phyloP scores from a whole-genome alignment of 2,888 invertebrate species.

The Oxystoma pomonae region DNA sequence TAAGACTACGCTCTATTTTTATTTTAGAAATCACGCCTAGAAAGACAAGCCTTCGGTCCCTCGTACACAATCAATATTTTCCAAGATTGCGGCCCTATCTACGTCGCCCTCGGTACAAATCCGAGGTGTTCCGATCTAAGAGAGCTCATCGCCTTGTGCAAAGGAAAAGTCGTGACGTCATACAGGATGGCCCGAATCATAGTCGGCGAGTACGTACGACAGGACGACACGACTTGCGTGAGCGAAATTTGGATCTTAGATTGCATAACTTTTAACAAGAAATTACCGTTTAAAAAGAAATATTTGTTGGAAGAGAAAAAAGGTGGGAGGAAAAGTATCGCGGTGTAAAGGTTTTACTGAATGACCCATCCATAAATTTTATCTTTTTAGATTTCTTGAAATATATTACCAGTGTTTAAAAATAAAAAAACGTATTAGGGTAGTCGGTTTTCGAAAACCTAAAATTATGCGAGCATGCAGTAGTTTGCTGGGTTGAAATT shows the following conservation, averaged over 20 bases:
- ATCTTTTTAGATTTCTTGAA: no score
- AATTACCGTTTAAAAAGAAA: conserved; percentile 33
- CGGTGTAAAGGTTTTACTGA: not conserved
- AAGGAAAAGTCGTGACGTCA: conserved; percentile 52
- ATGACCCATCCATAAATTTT: not conserved
- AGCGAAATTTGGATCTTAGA: conserved; percentile 61
- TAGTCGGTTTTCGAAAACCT: no score
- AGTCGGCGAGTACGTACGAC: conserved; percentile 47
- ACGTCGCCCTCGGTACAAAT: conserved; percentile 50
- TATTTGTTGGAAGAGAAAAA: conserved; percentile 8
- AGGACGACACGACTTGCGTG: conserved; percentile 46
- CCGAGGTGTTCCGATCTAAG: conserved; percentile 53
- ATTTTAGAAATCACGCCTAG: conserved; percentile 56
- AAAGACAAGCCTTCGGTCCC: conserved; percentile 59
- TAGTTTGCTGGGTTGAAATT: no score
- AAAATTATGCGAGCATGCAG: no score
- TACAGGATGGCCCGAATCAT: conserved; percentile 51
- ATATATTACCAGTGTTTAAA: no score
- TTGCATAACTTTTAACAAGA: conserved; percentile 54
- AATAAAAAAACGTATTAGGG: no score
- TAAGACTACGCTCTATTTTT: not conserved
- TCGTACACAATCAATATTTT: conserved; percentile 59
- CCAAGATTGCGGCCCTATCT: conserved; percentile 54
- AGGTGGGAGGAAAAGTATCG: conserved; percentile 8
- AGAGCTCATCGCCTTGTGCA: conserved; percentile 56